Conservation (phyloP, 92 coral and sea anemone genomes). For the Phenganax marumi region DNA sequence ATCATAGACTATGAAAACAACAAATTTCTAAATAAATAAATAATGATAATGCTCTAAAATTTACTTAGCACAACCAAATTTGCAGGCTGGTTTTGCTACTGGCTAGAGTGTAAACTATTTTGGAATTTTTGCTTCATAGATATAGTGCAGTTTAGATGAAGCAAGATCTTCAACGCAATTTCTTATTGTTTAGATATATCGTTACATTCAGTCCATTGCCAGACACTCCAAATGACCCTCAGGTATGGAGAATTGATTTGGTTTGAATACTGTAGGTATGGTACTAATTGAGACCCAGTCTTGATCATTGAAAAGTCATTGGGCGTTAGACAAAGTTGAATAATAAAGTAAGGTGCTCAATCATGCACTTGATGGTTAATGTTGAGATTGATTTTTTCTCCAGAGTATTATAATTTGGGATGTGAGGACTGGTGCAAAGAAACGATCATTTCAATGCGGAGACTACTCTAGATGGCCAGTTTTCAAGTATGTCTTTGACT, state of each 20-base stretch:
- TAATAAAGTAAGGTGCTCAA: not conserved
- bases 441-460: constrained; percentile 87
- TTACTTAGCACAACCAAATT: too few species aligned
- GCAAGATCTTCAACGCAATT: not conserved
- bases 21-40: too few species aligned
- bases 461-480: constrained; percentile 98
- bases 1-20: too few species aligned
- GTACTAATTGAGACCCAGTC: not conserved
- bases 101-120: not conserved
- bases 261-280: not conserved
- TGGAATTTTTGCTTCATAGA: not conserved
- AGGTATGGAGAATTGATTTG: constrained; percentile 58
- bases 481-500: constrained; percentile 68
- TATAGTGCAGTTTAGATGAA: not conserved
- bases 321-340: too few species aligned
- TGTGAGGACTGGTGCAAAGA: constrained; percentile 85
- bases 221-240: constrained; percentile 87
- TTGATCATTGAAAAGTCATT: not conserved
- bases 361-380: not conserved
- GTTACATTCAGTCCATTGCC: constrained; percentile 95
- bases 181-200: constrained; percentile 65
- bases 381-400: constrained; percentile 8
- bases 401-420: constrained; percentile 96
- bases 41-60: too few species aligned
- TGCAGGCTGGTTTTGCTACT: too few species aligned